These are phyloP conservation scores for Clarias pachynema DNA, from an alignment of 2,797 vertebrate genomes.

Conservation along the genomic window DNA sequence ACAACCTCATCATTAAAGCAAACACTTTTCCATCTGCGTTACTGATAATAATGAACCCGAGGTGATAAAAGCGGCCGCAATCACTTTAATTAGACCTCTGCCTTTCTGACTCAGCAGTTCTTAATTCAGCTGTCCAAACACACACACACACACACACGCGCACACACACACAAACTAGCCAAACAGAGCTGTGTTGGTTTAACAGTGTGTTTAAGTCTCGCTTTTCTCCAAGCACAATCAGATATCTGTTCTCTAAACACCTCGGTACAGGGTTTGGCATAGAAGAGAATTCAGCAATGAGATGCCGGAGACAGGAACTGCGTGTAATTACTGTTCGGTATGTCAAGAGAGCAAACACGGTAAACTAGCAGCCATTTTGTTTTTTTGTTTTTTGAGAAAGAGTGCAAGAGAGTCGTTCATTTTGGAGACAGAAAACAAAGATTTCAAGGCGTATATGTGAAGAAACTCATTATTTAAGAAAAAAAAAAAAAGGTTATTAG, in stretches of 20 bases:
- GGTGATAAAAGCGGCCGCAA: conserved; percentile 12
- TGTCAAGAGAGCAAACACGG: not conserved
- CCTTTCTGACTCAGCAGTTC: conserved; percentile 36
- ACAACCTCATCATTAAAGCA: not conserved
- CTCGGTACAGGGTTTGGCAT: not conserved
- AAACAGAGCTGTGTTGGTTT: conserved; percentile 38
- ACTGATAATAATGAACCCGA: conserved; percentile 21
- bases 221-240: conserved; percentile 32
- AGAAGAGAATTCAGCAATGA: conserved; percentile 20
- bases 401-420: not conserved
- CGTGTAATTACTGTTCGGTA: conserved; percentile 20
- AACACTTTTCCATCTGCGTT: not conserved
- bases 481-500: not conserved
- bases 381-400: conserved; percentile 19
- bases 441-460: not conserved
- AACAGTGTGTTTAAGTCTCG: conserved; percentile 9
- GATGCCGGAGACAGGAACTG: conserved; percentile 22
- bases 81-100: conserved; percentile 37
- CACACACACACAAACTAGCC: conserved; percentile 16
- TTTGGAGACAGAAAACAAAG: not conserved
- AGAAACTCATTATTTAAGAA: not conserved
- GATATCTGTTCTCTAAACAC: conserved; percentile 29
- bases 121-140: conserved; percentile 53
- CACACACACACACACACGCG: conserved; percentile 28
- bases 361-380: conserved; percentile 3